Base-by-base conservation (phyloP, 2,113 vertebrate species). In the Arizona elegans region DNA sequence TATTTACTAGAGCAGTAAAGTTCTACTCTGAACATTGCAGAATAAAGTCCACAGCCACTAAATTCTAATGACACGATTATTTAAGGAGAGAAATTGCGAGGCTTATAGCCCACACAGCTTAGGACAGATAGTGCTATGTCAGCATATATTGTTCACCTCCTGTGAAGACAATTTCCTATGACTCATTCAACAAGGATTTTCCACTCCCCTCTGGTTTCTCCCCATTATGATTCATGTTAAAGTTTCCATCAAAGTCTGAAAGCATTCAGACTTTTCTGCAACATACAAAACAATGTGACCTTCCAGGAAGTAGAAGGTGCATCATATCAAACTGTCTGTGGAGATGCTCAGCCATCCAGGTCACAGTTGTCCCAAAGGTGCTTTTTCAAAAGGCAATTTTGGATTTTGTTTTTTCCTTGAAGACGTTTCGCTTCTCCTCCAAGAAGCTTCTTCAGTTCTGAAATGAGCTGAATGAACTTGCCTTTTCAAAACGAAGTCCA, bases 231-330 rank as follows among this genome's bases (percentile, higher is more conserved):
- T 92, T 96, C 90, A 24, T 13, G 92, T 94, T 70, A 29, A 17
- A 87, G 15, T 92, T 65, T 87, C 15, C 81, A 43, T 75, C 93
- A 87, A 91, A 93, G 90, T 29, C 0, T 8, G 92, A 70, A 81
- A 94, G 94, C 0, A 70, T 95, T 93, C 86, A 93, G 90, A 10
- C 91, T 86, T 62, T 24, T 58, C 75, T 50, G n/a, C 70, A 90
- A 92, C 90, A 65, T 86, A 58, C 89, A 92, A 96, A 96, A 96
- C 96, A 96, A 96, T 94, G 93, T 93, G 58, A 96, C 93, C 95
- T 93, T 33, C 50, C 92, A 96, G 95, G 96, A 96, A 94, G 87
- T 94, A 2, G 3, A 0, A 70, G 19, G 33, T 95, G 93, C 94
- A 90, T 95, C 2, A 9, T 92, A 91, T 90, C 92, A 94, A 92